Evolutionary conservation across 1,140 invertebrate species (phyloP).

Genomic region (Macrobrachium rosenbergii): DNA sequence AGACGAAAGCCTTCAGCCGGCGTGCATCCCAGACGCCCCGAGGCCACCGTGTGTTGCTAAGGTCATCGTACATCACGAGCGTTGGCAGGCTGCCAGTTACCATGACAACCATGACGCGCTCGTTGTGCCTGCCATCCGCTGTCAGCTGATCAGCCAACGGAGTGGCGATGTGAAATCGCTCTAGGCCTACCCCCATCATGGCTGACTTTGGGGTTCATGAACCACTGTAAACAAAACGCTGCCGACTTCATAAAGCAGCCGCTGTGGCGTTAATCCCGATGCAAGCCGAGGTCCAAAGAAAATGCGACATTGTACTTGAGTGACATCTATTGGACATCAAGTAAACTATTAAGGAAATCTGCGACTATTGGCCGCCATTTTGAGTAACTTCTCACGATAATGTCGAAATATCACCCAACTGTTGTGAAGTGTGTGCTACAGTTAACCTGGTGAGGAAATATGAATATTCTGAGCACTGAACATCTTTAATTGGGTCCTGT

Average conservation of each 20-base stretch:
- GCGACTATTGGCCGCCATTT: slow-evolving; percentile 54
- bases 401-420: background rate
- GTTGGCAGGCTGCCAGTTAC: slow-evolving; percentile 48
- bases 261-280: background rate
- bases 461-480: no score
- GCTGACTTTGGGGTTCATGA: slow-evolving; percentile 55
- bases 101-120: slow-evolving; percentile 58
- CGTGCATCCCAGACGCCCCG: slow-evolving; percentile 8
- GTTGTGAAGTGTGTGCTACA: no score
- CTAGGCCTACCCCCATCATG: slow-evolving; percentile 62
- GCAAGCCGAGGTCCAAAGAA: slow-evolving; percentile 24
- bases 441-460: no score
- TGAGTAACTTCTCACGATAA: slow-evolving; percentile 47
- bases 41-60: slow-evolving; percentile 42
- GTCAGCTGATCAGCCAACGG: slow-evolving; percentile 62
- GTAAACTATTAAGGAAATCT: slow-evolving; percentile 46
- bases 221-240: slow-evolving; percentile 55
- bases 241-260: slow-evolving; percentile 42
- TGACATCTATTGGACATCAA: slow-evolving; percentile 56
- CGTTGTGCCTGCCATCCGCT: slow-evolving; percentile 51
- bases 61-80: slow-evolving; percentile 57
- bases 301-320: slow-evolving; percentile 49
- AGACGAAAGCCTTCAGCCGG: background rate
- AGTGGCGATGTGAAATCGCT: slow-evolving; percentile 46
- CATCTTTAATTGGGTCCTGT: no score